A percentile compares a stretch with the other conserved stretches of the same genome.
These are phyloP conservation scores for Leptobrachium leishanense DNA, from an alignment of 2,113 vertebrate genomes.

Conservation along the genomic window DNA sequence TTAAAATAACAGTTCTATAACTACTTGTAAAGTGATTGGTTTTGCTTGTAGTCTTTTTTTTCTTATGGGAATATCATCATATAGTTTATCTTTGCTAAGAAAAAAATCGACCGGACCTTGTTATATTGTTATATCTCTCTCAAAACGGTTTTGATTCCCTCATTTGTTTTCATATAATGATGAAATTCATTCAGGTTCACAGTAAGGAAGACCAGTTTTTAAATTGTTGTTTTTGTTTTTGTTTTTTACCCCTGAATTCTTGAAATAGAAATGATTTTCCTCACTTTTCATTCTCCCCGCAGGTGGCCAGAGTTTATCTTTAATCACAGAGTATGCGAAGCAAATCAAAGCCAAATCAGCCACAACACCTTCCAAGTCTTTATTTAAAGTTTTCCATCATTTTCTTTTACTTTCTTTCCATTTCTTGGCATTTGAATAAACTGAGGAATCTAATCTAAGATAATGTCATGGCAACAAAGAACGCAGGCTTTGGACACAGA, in stretches of 20 bases:
- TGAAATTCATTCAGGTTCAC: constrained; percentile 2
- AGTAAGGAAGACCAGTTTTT: not conserved
- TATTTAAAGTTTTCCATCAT: not conserved
- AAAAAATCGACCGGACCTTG: not conserved
- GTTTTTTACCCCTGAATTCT: not conserved
- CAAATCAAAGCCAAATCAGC: not conserved
- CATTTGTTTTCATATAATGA: constrained; percentile 10
- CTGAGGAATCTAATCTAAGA: not conserved
- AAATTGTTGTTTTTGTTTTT: not conserved
- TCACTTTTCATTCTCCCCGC: not conserved
- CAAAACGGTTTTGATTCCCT: not conserved
- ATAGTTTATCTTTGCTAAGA: not conserved
- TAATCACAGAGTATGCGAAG: not conserved
- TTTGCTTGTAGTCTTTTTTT: no score
- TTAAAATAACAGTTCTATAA: no score
- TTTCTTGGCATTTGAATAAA: not conserved
- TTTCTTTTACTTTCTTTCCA: not conserved
- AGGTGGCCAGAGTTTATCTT: not conserved
- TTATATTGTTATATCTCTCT: constrained; percentile 1
- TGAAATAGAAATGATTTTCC: not conserved
- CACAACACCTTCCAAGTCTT: not conserved
- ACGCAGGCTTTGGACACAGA: not conserved
- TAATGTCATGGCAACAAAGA: not conserved
- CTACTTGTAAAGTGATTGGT: no score
- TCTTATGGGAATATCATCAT: no score